phyloP scores from a whole-genome alignment of 2,888 invertebrate genomes.

The Calameuta filiformis region DNA sequence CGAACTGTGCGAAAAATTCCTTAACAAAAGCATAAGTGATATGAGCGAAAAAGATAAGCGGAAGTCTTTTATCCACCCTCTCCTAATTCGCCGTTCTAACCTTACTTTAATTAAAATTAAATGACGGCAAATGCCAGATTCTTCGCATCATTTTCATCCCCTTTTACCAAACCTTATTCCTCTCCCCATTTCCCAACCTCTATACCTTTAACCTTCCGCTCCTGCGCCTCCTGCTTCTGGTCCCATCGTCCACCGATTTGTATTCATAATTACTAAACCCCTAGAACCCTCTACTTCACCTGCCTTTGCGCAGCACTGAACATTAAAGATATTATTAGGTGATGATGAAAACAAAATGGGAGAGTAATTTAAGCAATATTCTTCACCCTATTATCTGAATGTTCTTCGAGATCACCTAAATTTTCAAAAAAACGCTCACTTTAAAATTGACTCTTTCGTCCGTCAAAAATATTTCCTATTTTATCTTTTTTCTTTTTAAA shows the following conservation, averaged over 20 bases:
- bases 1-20: background rate
- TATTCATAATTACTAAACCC: constrained; percentile 58
- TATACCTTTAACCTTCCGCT: constrained; percentile 26
- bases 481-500: background rate
- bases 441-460: background rate
- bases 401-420: background rate
- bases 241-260: constrained; percentile 48
- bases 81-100: constrained; percentile 29
- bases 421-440: background rate
- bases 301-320: constrained; percentile 38
- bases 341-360: constrained; percentile 50
- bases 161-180: constrained; percentile 18
- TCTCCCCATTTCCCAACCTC: constrained; percentile 18
- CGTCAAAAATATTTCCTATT: background rate
- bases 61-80: background rate
- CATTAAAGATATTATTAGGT: constrained; percentile 53
- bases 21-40: background rate
- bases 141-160: constrained; percentile 49
- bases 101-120: constrained; percentile 64
- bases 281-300: constrained; percentile 39
- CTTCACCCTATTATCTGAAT: background rate
- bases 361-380: constrained; percentile 2
- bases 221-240: constrained; percentile 20
- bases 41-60: background rate
- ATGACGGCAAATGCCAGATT: constrained; percentile 57